Evolutionary conservation across 2,888 invertebrate species (phyloP).

Genomic region (Trilocha varians): DNA sequence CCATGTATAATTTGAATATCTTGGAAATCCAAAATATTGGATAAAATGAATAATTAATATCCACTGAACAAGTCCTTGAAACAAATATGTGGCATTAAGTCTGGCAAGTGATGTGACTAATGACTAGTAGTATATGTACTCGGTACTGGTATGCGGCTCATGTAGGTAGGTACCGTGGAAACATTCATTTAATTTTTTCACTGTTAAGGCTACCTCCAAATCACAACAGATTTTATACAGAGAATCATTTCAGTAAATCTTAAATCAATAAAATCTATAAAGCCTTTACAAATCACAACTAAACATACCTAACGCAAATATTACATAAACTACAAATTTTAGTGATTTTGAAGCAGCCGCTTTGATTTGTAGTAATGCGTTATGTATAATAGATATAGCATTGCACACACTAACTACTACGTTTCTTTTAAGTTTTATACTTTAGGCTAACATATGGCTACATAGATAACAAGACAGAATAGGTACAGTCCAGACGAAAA

Average conservation of each 20-base stretch:
- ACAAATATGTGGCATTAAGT: conserved; percentile 6
- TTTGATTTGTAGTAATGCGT: conserved; percentile 29
- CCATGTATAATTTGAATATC: not conserved
- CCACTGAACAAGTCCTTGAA: conserved; percentile 23
- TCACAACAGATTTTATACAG: too few species aligned
- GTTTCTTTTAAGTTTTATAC: conserved; percentile 39
- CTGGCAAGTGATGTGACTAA: not conserved
- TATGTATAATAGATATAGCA: conserved; percentile 30
- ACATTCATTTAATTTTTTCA: conserved; percentile 23
- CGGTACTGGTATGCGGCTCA: too few species aligned
- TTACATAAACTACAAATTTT: conserved; percentile 10
- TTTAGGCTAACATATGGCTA: conserved; percentile 51
- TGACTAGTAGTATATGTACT: not conserved
- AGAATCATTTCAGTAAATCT: too few species aligned
- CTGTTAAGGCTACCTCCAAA: conserved; percentile 29
- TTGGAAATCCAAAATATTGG: not conserved
- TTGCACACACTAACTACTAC: conserved; percentile 43
- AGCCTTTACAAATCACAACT: conserved; percentile 12
- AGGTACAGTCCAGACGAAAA: conserved; percentile 55
- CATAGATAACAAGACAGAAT: conserved; percentile 50
- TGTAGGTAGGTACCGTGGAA: conserved; percentile 9
- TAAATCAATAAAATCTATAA: conserved; percentile 9
- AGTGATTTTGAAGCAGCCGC: conserved; percentile 35
- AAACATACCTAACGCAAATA: conserved; percentile 9
- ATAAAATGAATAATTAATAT: not conserved